A percentile compares a stretch with the other conserved stretches of the same genome.
phyloP scores from a whole-genome alignment of 2,113 vertebrate species.

The Charadrius vociferus region DNA sequence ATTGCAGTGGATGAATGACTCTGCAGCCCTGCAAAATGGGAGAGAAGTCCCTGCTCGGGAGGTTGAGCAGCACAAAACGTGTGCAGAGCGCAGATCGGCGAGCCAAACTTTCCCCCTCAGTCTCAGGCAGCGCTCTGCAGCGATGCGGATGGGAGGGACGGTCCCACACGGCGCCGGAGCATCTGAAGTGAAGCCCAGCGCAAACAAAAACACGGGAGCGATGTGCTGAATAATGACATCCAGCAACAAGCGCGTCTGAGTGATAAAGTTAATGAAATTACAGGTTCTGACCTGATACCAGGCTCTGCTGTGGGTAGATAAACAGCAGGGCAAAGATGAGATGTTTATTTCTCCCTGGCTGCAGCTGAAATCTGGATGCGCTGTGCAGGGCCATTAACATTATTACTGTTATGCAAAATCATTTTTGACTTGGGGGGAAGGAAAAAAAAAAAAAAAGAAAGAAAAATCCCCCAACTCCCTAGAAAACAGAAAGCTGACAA shows the following conservation, averaged over 20 bases:
- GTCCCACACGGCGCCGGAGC: neutral
- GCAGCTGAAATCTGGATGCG: conserved; percentile 45
- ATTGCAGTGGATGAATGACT: neutral
- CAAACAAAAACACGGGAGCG: conserved; percentile 22
- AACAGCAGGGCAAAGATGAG: conserved; percentile 69
- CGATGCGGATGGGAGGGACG: neutral
- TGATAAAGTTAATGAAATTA: conserved; percentile 74
- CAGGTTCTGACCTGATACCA: conserved; percentile 66
- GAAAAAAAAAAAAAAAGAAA: neutral
- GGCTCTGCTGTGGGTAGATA: conserved; percentile 67
- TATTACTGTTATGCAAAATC: conserved; percentile 64
- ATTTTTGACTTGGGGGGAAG: conserved; percentile 31
- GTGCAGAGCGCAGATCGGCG: neutral
- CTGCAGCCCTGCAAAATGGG: neutral
- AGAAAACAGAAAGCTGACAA: conserved; percentile 35
- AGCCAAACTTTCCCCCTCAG: neutral
- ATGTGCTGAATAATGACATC: conserved; percentile 64
- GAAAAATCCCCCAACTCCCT: conserved; percentile 22
- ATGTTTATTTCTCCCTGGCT: conserved; percentile 66
- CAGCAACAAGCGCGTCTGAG: conserved; percentile 37
- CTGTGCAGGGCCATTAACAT: conserved; percentile 34
- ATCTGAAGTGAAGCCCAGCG: neutral
- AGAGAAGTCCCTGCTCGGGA: neutral
- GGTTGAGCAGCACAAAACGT: neutral
- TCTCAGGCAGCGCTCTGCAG: neutral